phyloP scores from a whole-genome alignment of 2,888 invertebrate species.

The Dynastes grantii region DNA sequence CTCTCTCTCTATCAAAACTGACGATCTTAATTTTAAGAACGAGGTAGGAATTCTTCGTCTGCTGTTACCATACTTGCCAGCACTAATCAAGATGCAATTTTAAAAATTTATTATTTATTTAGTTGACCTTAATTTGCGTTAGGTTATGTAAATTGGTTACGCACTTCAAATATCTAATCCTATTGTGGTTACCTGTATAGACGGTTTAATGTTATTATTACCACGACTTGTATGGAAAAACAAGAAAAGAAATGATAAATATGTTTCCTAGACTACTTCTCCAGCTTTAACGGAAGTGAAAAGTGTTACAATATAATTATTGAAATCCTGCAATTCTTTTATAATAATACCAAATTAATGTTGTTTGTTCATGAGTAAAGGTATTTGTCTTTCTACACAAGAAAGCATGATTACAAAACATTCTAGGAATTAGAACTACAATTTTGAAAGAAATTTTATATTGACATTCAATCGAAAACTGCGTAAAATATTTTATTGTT shows the following conservation, averaged over 20 bases:
- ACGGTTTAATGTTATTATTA: too few species aligned
- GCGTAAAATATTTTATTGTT: too few species aligned
- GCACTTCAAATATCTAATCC: background rate
- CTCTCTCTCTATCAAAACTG: slow-evolving; percentile 51
- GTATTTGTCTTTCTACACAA: too few species aligned
- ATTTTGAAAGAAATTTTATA: too few species aligned
- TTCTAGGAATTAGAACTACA: too few species aligned
- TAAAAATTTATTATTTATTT: slow-evolving; percentile 23
- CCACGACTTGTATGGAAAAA: too few species aligned
- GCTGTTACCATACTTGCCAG: background rate
- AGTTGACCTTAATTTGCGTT: background rate
- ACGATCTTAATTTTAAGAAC: slow-evolving; percentile 43
- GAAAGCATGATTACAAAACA: too few species aligned
- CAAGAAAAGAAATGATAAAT: background rate
- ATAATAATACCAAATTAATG: too few species aligned
- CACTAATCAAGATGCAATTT: slow-evolving; percentile 15
- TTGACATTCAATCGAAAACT: too few species aligned
- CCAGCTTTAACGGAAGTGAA: background rate
- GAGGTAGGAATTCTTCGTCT: background rate
- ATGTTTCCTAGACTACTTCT: background rate
- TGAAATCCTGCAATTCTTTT: background rate
- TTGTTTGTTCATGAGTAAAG: too few species aligned
- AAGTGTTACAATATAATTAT: background rate
- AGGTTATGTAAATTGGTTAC: slow-evolving; percentile 6
- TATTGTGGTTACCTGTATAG: background rate